Evolutionary conservation across 2,797 vertebrate genomes (phyloP).

Genomic region (Eurystomus glaucurus): DNA sequence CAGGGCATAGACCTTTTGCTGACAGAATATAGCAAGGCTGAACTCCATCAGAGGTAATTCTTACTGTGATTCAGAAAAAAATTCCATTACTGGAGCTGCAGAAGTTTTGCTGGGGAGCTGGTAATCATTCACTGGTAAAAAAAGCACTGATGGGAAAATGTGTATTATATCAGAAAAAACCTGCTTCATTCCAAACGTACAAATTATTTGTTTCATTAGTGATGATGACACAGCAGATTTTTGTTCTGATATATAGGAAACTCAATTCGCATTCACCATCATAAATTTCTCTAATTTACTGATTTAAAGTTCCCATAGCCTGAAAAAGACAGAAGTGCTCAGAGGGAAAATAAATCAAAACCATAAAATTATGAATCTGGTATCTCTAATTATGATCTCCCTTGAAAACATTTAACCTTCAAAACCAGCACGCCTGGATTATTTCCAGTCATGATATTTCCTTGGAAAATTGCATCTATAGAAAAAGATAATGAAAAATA

Average conservation of each 20-base stretch:
- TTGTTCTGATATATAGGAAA: background rate
- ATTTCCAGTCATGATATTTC: background rate
- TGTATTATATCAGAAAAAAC: background rate
- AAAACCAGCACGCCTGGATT: background rate
- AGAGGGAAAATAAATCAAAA: conserved; percentile 47
- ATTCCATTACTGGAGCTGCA: background rate
- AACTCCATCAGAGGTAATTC: conserved; percentile 47
- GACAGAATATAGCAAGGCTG: background rate
- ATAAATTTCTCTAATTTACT: background rate
- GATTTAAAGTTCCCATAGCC: background rate
- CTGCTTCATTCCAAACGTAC: background rate
- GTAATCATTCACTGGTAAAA: background rate
- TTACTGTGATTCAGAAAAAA: conserved; percentile 38
- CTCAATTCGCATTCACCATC: background rate
- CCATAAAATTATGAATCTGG: background rate
- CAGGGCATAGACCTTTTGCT: background rate
- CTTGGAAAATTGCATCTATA: background rate
- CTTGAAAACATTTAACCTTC: conserved; percentile 27
- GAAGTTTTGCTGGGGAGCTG: background rate
- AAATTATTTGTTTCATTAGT: background rate
- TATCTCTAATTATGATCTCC: conserved; percentile 32
- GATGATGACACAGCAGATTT: background rate
- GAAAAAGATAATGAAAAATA: background rate
- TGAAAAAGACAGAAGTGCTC: background rate
- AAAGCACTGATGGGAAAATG: background rate